Conservation (phyloP, 2,113 vertebrate genomes). For the Pseudolaguvia tuberculata region DNA sequence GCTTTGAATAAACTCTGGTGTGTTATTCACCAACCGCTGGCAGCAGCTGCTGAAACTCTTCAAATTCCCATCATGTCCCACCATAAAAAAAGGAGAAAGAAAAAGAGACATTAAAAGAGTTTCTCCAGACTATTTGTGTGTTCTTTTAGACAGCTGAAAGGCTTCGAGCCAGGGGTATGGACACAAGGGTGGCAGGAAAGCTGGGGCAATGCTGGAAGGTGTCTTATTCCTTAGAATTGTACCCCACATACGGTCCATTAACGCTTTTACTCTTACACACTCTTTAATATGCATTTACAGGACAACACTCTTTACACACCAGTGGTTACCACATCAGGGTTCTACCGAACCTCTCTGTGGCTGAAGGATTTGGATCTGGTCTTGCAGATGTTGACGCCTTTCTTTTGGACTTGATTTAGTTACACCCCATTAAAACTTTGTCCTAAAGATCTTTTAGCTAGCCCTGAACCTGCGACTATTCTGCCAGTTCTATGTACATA, state of each 20-base stretch:
- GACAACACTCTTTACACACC: background rate
- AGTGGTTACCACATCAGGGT: background rate
- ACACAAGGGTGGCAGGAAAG: background rate
- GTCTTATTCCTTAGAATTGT: too few species aligned
- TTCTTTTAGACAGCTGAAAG: constrained; percentile 5
- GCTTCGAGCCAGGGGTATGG: background rate
- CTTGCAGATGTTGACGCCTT: background rate
- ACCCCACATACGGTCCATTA: too few species aligned
- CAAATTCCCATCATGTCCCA: background rate
- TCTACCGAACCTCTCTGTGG: background rate
- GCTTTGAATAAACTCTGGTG: constrained; percentile 35
- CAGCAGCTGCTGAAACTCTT: constrained; percentile 34
- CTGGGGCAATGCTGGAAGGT: background rate
- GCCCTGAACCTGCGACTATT: too few species aligned
- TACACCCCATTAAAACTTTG: background rate
- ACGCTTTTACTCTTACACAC: background rate
- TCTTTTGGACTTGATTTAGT: background rate
- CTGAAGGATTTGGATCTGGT: background rate
- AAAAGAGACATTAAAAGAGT: background rate
- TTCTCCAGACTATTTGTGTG: background rate
- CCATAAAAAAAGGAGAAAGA: background rate
- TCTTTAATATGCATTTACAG: background rate
- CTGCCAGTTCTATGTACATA: too few species aligned
- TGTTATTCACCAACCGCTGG: constrained; percentile 43
- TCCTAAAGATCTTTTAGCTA: background rate